These are phyloP conservation scores for Caenorhabditis wallacei DNA, from an alignment of 2,888 invertebrate species.

Conservation along the genomic window DNA sequence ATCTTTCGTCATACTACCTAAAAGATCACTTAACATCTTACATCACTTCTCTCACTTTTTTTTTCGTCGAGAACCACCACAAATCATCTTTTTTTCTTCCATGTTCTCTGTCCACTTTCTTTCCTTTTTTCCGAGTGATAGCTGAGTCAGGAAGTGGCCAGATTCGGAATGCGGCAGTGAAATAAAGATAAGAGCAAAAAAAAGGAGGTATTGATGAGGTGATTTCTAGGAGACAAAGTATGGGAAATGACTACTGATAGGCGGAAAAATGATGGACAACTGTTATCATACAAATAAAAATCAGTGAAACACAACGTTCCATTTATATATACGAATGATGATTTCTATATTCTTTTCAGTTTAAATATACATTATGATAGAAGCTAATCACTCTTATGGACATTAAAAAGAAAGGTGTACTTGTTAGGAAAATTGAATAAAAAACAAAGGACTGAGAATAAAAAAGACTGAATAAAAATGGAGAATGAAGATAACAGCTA, in stretches of 20 bases:
- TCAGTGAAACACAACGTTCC: conserved; percentile 26
- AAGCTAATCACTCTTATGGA: conserved; percentile 21
- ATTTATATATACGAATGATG: background rate
- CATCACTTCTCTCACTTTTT: conserved; percentile 43
- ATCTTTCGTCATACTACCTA: conserved; percentile 47
- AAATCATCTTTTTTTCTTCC: conserved; percentile 49
- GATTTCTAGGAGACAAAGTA: conserved; percentile 21
- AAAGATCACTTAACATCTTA: conserved; percentile 62
- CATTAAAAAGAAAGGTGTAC: conserved; percentile 7
- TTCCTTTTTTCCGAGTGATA: conserved; percentile 43
- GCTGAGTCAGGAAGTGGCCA: conserved; percentile 58
- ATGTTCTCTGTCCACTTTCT: conserved; percentile 26
- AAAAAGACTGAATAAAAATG: background rate
- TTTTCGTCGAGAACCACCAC: conserved; percentile 41
- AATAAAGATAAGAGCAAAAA: conserved; percentile 6
- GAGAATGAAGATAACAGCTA: background rate
- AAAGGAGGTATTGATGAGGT: conserved; percentile 48
- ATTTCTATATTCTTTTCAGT: background rate
- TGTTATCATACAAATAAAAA: conserved; percentile 11
- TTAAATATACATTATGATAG: conserved; percentile 39
- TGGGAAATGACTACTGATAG: conserved; percentile 17
- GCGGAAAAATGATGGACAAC: background rate
- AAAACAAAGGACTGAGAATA: conserved; percentile 19
- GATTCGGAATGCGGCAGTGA: conserved; percentile 62
- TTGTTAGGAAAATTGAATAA: conserved; percentile 13